A percentile compares a stretch with the other conserved stretches of the same genome.
Evolutionary conservation across 2,113 vertebrate genomes (phyloP).

Genomic region (Oreotragus oreotragus): DNA sequence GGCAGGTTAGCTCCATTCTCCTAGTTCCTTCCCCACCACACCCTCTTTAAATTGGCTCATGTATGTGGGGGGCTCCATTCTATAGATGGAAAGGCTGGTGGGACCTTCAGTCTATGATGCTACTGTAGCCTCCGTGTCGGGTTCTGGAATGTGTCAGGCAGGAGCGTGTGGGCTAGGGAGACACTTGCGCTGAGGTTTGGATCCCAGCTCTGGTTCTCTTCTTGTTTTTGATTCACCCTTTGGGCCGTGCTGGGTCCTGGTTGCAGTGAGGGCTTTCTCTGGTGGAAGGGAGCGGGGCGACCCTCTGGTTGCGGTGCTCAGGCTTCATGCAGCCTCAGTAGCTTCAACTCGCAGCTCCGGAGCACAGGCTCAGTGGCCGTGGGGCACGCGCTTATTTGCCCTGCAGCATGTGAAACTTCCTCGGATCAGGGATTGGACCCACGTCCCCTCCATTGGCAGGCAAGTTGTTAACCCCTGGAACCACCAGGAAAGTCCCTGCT

Average conservation of each 20-base stretch:
- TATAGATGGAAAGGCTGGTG: rapidly evolving
- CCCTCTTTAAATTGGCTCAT: rapidly evolving
- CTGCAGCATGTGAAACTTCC: neutral
- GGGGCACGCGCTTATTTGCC: neutral
- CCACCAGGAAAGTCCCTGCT: neutral
- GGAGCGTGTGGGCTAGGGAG: neutral
- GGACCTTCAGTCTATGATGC: neutral
- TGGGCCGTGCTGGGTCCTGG: rapidly evolving
- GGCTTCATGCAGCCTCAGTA: neutral
- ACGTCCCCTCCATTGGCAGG: neutral
- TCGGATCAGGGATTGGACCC: neutral
- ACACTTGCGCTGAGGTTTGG: neutral
- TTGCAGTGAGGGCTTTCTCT: neutral
- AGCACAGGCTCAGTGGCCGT: neutral
- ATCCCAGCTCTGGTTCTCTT: neutral
- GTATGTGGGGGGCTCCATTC: rapidly evolving
- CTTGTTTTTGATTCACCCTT: no score
- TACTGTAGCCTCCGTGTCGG: rapidly evolving
- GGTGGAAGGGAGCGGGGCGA: rapidly evolving
- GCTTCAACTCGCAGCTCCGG: rapidly evolving
- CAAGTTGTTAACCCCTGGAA: neutral
- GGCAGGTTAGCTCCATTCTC: rapidly evolving
- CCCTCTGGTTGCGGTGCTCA: neutral
- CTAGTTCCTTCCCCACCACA: neutral
- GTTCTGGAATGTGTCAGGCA: neutral